Base-by-base conservation (phyloP, 2,113 vertebrate species). In the Plotosus lineatus region DNA sequence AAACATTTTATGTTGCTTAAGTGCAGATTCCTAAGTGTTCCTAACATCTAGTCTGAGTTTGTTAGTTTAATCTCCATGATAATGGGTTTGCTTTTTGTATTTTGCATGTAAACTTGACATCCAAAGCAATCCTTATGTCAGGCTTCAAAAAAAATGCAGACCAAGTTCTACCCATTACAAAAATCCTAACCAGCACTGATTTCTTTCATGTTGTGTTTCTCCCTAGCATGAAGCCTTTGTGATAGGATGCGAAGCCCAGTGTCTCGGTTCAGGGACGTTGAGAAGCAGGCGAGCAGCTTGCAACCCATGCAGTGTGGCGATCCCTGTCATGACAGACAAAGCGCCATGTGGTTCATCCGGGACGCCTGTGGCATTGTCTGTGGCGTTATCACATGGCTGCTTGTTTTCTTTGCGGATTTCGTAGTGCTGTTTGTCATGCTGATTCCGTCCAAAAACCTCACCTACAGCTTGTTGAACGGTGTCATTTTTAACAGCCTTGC, bases 341-440 rank as follows among this genome's bases (percentile, higher is more conserved):
- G 91, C 81, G 91, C 92, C 89, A 95, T 98, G 96, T 99, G 98
- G 98, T 99, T 99, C 90, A 97, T 99, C 89, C 94, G 93, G 61
- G 98, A 99, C 68, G 95, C 94, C 89, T 99, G 98, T 55, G 98
- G 98, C 90, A 97, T 99, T 38, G 93, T 96, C 72, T 99, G 98
- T 71, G 96, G 92, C 56, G 79, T 97, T 14, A 95, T 99, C 83
- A 99, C 98, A 81, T 99, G 98, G 98, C 84, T 99, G 84, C 93
- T 99, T 90, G 94, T 99, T 88, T 92, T 99, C 77, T 99, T 97
- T 1, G 98, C 98, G 0, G 97, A 97, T 88, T 98, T 99, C 6
- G 98, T 98, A 82, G 98, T 99, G 90, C 87, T 98, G 77, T 97
- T 98, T 77, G 95, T 99, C 80, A 98, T 99, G 97, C 92, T 99